Conservation (phyloP, 1,140 invertebrate genomes). For the Lepidotrigona ventralis region DNA sequence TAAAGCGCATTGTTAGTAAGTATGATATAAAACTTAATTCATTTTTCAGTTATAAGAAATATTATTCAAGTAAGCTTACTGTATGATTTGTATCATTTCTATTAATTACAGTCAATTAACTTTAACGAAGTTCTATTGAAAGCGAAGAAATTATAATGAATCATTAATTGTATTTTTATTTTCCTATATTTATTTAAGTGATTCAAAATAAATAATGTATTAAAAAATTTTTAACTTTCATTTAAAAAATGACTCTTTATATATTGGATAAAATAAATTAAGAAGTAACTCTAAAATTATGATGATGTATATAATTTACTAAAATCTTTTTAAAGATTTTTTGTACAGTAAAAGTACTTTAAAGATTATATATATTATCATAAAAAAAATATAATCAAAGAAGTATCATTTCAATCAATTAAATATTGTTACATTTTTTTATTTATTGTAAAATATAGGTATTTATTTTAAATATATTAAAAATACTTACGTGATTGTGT, state of each 20-base stretch:
- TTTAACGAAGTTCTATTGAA: slow-evolving; percentile 40
- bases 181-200: neutral
- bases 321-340: neutral
- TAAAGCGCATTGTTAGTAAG: neutral
- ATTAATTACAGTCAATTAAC: slow-evolving; percentile 52
- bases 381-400: neutral
- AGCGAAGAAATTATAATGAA: slow-evolving; percentile 4
- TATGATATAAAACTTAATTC: neutral
- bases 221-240: neutral
- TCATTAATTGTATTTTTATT: neutral
- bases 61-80: neutral
- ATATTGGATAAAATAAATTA: neutral
- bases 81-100: slow-evolving; percentile 10
- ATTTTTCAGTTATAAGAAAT: neutral
- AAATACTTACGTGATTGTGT: slow-evolving; percentile 17
- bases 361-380: neutral
- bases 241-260: neutral
- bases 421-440: neutral
- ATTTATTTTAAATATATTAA: slow-evolving; percentile 10
- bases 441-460: no score
- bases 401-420: neutral
- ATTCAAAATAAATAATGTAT: neutral
- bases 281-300: neutral
- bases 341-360: neutral
- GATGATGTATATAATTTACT: neutral